These are phyloP conservation scores for Pissodes strobi DNA, from an alignment of 1,140 invertebrate genomes.

Conservation along the genomic window DNA sequence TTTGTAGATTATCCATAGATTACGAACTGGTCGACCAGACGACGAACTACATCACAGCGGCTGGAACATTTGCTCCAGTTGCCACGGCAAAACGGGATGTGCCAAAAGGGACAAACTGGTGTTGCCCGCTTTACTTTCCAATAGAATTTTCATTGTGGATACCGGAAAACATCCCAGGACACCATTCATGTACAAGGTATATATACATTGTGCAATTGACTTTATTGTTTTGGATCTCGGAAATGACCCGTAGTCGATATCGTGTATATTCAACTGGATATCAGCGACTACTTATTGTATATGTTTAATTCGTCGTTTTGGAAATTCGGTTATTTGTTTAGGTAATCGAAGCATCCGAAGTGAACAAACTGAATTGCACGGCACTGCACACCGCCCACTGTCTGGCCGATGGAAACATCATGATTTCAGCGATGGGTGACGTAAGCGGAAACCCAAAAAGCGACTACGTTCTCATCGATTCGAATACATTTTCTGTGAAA, in stretches of 20 bases:
- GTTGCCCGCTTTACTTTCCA: constrained; percentile 79
- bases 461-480: constrained; percentile 89
- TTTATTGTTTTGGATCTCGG: not conserved
- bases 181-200: constrained; percentile 61
- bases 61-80: constrained; percentile 96
- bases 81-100: constrained; percentile 58
- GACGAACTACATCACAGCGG: constrained; percentile 95
- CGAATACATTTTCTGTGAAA: constrained; percentile 75
- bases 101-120: constrained; percentile 77
- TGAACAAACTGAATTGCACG: constrained; percentile 75
- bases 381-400: constrained; percentile 95
- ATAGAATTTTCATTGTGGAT: constrained; percentile 87
- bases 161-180: constrained; percentile 69
- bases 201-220: not conserved
- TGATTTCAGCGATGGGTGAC: constrained; percentile 94
- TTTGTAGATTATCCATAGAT: constrained; percentile 82
- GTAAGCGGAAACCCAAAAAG: constrained; percentile 78
- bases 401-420: constrained; percentile 85
- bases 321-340: too few species aligned
- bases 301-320: too few species aligned
- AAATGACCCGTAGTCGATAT: not conserved
- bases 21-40: constrained; percentile 74
- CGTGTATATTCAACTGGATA: too few species aligned
- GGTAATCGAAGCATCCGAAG: constrained; percentile 73
- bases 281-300: too few species aligned